Percentiles rank a stretch among this genome's conserved stretches.
Evolutionary conservation across 2,113 vertebrate genomes (phyloP).

Genomic region (Excalfactoria chinensis): DNA sequence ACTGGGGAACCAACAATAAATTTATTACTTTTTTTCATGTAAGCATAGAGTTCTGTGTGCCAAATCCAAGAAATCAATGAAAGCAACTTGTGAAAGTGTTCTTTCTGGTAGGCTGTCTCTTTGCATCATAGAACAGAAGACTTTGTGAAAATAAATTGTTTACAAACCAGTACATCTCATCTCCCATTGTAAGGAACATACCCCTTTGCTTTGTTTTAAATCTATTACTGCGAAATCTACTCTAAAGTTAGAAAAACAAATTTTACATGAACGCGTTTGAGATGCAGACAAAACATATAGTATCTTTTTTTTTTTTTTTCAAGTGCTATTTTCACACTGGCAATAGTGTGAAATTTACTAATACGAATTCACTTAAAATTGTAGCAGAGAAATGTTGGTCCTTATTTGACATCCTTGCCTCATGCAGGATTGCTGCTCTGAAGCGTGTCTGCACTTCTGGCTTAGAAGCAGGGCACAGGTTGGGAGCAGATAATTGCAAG

Average conservation of each 20-base stretch:
- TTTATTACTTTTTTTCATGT: neutral
- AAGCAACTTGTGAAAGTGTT: neutral
- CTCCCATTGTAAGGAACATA: neutral
- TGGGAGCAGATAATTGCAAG: neutral
- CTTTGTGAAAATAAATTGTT: neutral
- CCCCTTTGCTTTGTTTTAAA: neutral
- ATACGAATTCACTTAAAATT: neutral
- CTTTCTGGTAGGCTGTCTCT: neutral
- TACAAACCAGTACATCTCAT: neutral
- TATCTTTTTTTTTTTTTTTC: neutral
- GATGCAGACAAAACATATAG: neutral
- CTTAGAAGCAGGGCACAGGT: accelerated
- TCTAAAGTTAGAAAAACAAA: neutral
- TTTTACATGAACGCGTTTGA: neutral
- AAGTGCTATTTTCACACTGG: neutral
- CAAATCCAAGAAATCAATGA: neutral
- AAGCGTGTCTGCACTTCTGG: neutral
- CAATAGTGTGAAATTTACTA: neutral
- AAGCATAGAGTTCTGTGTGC: neutral
- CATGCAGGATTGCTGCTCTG: neutral
- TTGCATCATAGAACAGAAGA: neutral
- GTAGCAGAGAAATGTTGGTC: neutral
- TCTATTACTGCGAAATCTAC: neutral
- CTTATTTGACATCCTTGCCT: neutral
- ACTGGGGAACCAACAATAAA: neutral